These are phyloP conservation scores for Squalus acanthias DNA, from an alignment of 2,797 vertebrate genomes.

Conservation along the genomic window DNA sequence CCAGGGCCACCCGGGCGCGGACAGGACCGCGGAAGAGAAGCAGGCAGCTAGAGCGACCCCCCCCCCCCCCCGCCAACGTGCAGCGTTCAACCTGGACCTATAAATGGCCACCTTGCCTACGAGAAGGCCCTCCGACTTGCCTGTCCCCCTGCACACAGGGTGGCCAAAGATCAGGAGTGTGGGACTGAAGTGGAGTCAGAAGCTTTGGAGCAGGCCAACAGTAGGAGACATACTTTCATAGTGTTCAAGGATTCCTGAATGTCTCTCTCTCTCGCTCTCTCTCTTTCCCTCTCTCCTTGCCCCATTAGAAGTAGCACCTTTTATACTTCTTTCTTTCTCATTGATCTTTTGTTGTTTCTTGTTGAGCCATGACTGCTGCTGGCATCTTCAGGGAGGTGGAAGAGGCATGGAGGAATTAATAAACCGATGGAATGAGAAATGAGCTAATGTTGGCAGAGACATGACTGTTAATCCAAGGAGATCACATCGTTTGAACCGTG, in stretches of 20 bases:
- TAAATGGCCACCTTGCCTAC: neutral
- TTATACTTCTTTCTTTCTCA: neutral
- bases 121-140: neutral
- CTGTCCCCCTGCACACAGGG: too few species aligned
- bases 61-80: neutral
- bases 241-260: neutral
- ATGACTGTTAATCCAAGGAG: neutral
- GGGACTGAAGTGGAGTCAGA: neutral
- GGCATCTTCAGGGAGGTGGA: constrained; percentile 45
- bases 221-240: neutral
- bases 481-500: neutral
- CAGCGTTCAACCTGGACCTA: neutral
- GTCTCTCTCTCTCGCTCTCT: neutral
- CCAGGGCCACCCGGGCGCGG: neutral
- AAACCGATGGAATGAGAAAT: neutral
- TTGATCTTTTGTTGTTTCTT: constrained; percentile 44
- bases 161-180: neutral
- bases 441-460: neutral
- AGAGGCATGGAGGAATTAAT: neutral
- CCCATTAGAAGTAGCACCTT: neutral
- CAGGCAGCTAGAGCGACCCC: neutral
- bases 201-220: neutral
- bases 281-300: neutral
- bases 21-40: neutral
- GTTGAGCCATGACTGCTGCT: constrained; percentile 47